Percentiles rank a stretch among this genome's conserved stretches.
Conservation (phyloP, 2,113 vertebrate genomes). For the Centropus unirufus region DNA sequence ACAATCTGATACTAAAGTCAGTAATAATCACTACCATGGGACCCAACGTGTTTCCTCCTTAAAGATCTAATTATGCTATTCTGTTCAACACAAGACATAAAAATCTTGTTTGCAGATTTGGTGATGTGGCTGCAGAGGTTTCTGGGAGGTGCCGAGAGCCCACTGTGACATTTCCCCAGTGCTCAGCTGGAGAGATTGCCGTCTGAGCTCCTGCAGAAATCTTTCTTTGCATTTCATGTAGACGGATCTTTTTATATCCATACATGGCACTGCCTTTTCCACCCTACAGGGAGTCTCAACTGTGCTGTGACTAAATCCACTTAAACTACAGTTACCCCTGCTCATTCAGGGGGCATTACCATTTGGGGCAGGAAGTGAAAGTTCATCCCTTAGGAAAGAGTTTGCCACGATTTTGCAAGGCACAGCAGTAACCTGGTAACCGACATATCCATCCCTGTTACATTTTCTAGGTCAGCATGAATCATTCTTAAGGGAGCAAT, state of each 20-base stretch:
- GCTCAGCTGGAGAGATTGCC: not conserved
- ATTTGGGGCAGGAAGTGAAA: not conserved
- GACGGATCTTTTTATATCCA: not conserved
- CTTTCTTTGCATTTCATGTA: not conserved
- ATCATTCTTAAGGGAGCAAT: slow-evolving; percentile 38
- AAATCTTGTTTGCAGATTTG: not conserved
- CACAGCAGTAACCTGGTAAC: slow-evolving; percentile 57
- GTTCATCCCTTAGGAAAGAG: slow-evolving; percentile 41
- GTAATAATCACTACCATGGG: not conserved
- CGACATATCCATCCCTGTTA: slow-evolving; percentile 25
- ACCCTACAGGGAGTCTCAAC: not conserved
- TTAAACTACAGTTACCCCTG: not conserved
- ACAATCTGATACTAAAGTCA: not conserved
- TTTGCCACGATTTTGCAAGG: slow-evolving; percentile 20
- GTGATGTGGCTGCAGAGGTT: not conserved
- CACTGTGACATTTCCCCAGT: not conserved
- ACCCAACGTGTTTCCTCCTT: not conserved
- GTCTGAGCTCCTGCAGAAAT: slow-evolving; percentile 3
- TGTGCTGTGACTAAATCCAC: slow-evolving; percentile 1
- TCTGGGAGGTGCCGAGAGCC: not conserved
- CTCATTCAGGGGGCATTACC: not conserved
- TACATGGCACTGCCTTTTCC: not conserved
- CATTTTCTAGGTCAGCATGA: slow-evolving; percentile 56
- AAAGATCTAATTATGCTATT: not conserved
- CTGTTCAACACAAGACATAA: not conserved